phyloP scores from a whole-genome alignment of 2,888 invertebrate genomes.

The Tipula confusa region DNA sequence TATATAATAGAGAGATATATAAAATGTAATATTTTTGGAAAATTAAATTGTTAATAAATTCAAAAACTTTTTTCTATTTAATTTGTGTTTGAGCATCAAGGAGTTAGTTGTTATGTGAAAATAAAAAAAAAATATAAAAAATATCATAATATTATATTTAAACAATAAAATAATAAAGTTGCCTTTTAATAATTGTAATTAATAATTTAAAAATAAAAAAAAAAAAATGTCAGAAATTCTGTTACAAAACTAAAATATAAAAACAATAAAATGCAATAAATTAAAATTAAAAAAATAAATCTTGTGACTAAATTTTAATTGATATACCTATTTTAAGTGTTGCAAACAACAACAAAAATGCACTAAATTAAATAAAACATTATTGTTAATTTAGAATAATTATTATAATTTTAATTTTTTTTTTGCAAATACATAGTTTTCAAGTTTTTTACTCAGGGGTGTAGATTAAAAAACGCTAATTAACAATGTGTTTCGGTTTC shows the following conservation, averaged over 20 bases:
- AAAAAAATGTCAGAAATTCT: not conserved
- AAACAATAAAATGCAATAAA: not conserved
- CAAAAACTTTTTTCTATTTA: not conserved
- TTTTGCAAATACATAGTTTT: slow-evolving; percentile 25
- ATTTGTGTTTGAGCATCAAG: not conserved
- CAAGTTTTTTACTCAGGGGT: slow-evolving; percentile 1
- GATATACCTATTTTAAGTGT: not conserved
- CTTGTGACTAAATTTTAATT: not conserved
- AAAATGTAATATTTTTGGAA: not conserved
- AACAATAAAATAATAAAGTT: not conserved
- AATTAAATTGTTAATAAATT: not conserved
- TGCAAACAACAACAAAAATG: not conserved
- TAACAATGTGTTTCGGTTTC: not conserved
- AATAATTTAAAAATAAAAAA: not conserved
- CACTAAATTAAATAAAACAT: not conserved
- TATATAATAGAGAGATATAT: not conserved
- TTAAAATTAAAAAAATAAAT: not conserved
- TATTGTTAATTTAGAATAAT: not conserved
- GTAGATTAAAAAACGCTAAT: not conserved
- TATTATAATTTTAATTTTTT: not conserved
- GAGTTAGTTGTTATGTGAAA: not conserved
- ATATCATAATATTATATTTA: no score
- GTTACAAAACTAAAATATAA: not conserved
- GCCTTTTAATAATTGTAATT: not conserved
- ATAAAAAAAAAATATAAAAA: not conserved